Conservation (phyloP, 2,113 vertebrate species). For the Microcebus tavaratra region DNA sequence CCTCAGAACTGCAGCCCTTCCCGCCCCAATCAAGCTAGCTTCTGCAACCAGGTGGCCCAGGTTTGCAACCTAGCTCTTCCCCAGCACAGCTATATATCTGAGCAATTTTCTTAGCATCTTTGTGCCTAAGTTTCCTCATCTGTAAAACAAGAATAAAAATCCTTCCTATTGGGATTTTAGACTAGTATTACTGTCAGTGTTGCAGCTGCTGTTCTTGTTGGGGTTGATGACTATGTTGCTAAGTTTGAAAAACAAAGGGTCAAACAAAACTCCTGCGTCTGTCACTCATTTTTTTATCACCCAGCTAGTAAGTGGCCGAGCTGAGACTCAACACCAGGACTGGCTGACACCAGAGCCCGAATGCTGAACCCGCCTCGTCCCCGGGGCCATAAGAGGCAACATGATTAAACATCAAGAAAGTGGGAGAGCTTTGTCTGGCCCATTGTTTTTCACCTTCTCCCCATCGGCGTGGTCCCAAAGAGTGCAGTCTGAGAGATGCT, state of each 20-base stretch:
- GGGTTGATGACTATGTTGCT: neutral
- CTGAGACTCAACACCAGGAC: no score
- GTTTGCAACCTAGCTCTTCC: no score
- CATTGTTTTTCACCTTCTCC: neutral
- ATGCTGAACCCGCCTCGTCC: neutral
- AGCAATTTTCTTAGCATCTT: no score
- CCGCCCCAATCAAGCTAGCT: no score
- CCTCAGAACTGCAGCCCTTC: no score
- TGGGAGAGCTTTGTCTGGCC: neutral
- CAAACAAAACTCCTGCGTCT: neutral
- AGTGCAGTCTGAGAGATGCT: neutral
- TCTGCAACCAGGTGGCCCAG: no score
- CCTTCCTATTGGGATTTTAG: neutral
- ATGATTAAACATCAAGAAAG: neutral
- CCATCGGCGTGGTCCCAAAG: neutral
- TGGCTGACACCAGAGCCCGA: neutral
- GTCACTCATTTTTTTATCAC: neutral
- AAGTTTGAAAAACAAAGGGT: neutral
- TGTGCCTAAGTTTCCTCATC: neutral
- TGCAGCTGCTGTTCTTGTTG: no score
- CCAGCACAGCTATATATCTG: no score
- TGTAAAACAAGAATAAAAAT: neutral
- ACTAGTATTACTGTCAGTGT: rapidly evolving
- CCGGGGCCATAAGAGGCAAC: rapidly evolving
- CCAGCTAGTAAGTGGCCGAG: neutral